Percentiles rank a stretch among this genome's conserved stretches.
Evolutionary conservation across 2,888 invertebrate genomes (phyloP).

Genomic region (Noctua janthe): DNA sequence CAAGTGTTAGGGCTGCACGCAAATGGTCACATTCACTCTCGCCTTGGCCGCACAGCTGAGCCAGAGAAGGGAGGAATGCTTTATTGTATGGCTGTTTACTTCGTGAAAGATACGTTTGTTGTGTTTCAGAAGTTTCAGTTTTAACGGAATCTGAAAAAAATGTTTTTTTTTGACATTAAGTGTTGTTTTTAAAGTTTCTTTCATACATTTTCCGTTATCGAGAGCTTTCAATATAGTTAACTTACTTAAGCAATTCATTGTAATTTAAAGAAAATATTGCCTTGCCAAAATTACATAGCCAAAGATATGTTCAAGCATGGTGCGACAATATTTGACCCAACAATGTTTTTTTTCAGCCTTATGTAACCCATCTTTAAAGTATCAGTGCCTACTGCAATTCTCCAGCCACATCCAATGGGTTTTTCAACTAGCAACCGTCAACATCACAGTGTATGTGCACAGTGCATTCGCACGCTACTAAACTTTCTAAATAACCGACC

Average conservation of each 20-base stretch:
- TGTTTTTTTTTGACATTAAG: not conserved
- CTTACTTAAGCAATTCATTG: too few relatives aligned
- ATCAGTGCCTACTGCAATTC: slow-evolving; percentile 32
- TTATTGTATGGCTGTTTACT: slow-evolving; percentile 71
- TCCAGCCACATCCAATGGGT: not conserved
- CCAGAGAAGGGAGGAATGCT: slow-evolving; percentile 73
- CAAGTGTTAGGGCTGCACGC: slow-evolving; percentile 62
- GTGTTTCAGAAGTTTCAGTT: slow-evolving; percentile 55
- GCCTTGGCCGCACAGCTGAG: slow-evolving; percentile 79
- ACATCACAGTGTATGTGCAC: slow-evolving; percentile 31
- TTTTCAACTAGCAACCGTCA: slow-evolving; percentile 43
- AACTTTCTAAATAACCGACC: slow-evolving; percentile 63
- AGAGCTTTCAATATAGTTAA: too few relatives aligned
- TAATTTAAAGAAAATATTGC: too few relatives aligned
- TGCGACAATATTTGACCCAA: too few relatives aligned
- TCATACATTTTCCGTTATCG: not conserved
- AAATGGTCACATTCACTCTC: slow-evolving; percentile 80
- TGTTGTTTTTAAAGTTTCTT: not conserved
- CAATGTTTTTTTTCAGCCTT: too few relatives aligned
- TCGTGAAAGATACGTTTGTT: slow-evolving; percentile 23
- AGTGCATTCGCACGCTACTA: slow-evolving; percentile 47
- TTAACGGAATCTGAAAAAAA: not conserved
- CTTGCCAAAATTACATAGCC: too few relatives aligned
- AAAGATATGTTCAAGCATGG: too few relatives aligned
- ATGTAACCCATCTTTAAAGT: not conserved